Evolutionary conservation across 2,113 vertebrate species (phyloP).

Genomic region (Crotalus tigris): DNA sequence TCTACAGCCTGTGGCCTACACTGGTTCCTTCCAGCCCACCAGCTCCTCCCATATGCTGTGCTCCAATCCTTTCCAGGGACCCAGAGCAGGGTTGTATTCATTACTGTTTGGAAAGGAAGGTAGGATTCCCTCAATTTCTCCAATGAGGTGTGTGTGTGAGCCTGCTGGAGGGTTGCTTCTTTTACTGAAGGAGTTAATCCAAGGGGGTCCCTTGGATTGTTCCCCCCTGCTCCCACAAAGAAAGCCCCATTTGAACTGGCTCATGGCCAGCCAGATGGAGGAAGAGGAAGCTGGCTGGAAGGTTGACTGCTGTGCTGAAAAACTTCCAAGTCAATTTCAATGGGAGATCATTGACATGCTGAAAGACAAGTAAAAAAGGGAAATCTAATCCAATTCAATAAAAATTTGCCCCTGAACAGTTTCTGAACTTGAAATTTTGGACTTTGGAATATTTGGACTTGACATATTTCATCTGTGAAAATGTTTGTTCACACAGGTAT

Average conservation of each 20-base stretch:
- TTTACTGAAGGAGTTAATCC: background rate
- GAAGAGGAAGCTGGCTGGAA: background rate
- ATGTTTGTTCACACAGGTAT: background rate
- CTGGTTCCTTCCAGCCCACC: rapidly evolving
- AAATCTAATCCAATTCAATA: background rate
- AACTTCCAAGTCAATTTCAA: background rate
- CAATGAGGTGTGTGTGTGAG: too few relatives aligned
- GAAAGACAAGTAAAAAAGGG: too few relatives aligned
- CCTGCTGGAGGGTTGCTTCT: too few relatives aligned
- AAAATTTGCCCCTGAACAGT: background rate
- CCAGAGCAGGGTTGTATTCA: too few relatives aligned
- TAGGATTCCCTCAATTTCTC: background rate
- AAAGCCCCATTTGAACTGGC: background rate
- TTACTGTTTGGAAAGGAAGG: background rate
- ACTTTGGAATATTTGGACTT: background rate
- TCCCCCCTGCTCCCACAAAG: background rate
- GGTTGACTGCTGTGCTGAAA: background rate
- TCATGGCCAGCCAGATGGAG: background rate
- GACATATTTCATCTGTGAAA: background rate
- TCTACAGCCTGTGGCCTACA: background rate
- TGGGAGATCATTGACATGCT: too few relatives aligned
- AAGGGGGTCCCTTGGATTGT: background rate
- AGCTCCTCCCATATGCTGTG: background rate
- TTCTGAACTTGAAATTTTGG: background rate
- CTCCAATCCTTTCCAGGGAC: background rate